Evolutionary conservation across 1,140 invertebrate species (phyloP).

Genomic region (Lucilia cuprina): DNA sequence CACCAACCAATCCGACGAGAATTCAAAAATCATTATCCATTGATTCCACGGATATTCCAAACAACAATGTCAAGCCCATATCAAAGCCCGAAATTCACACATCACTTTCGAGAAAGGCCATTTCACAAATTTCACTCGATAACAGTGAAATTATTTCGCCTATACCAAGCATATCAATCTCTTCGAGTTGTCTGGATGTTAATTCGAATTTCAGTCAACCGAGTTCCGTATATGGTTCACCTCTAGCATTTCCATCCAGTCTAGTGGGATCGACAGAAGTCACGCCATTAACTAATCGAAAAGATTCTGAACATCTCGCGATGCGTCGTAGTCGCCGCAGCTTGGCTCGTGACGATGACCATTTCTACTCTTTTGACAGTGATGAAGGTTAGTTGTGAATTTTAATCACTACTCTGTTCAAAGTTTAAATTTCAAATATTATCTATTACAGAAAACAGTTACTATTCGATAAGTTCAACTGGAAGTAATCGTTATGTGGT

Average conservation of each 20-base stretch:
- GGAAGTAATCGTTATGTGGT: constrained; percentile 59
- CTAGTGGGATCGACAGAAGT: constrained; percentile 36
- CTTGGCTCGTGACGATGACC: constrained; percentile 56
- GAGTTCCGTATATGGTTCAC: constrained; percentile 41
- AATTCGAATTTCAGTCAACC: constrained; percentile 39
- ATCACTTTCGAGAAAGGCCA: not conserved
- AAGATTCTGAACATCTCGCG: not conserved
- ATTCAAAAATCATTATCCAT: constrained; percentile 37
- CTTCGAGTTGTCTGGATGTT: constrained; percentile 15
- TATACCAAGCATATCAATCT: not conserved
- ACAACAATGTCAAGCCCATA: not conserved
- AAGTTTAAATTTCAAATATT: not conserved
- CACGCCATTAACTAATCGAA: constrained; percentile 33
- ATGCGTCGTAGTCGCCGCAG: constrained; percentile 46
- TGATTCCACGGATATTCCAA: not conserved
- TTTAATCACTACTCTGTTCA: not conserved
- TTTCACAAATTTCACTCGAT: not conserved
- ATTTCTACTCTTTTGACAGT: constrained; percentile 59
- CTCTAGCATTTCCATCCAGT: constrained; percentile 37
- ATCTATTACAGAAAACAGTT: constrained; percentile 54
- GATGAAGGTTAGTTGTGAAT: constrained; percentile 52
- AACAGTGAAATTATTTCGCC: not conserved
- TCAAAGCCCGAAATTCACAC: not conserved
- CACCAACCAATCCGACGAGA: constrained; percentile 10
- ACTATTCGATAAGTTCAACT: constrained; percentile 58